A percentile compares a stretch with the other conserved stretches of the same genome.
These are phyloP conservation scores for Falco columbarius DNA, from an alignment of 2,797 vertebrate genomes.

Conservation along the genomic window DNA sequence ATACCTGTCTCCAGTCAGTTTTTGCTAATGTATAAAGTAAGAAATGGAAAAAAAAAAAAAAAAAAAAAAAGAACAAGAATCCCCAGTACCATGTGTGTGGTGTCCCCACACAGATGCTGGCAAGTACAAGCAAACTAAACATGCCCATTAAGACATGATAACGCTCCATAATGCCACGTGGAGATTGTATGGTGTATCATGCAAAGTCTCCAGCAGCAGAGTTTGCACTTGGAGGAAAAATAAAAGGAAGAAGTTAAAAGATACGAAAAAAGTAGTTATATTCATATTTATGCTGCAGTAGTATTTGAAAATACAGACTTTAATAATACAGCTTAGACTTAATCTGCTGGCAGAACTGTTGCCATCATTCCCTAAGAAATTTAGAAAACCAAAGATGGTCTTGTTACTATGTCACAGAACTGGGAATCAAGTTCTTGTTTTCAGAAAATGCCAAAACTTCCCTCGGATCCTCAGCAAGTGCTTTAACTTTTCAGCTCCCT, in stretches of 20 bases:
- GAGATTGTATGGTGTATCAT: background rate
- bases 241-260: background rate
- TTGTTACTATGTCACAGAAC: background rate
- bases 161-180: rapidly evolving
- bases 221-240: background rate
- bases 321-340: background rate
- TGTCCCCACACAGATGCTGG: background rate
- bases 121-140: background rate
- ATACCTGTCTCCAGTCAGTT: background rate
- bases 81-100: too few relatives aligned
- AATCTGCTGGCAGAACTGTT: background rate
- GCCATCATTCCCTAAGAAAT: background rate
- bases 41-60: background rate
- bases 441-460: background rate
- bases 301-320: background rate
- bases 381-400: background rate
- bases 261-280: background rate
- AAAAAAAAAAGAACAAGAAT: background rate
- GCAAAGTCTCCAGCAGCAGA: background rate
- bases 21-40: background rate
- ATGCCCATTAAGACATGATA: background rate
- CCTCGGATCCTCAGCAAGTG: background rate
- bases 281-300: background rate
- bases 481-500: background rate
- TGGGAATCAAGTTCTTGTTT: background rate